Evolutionary conservation across 2,113 vertebrate genomes (phyloP), one percentile per base, ranked within the genome.

Genomic region (Kryptolebias marmoratus): DNA sequence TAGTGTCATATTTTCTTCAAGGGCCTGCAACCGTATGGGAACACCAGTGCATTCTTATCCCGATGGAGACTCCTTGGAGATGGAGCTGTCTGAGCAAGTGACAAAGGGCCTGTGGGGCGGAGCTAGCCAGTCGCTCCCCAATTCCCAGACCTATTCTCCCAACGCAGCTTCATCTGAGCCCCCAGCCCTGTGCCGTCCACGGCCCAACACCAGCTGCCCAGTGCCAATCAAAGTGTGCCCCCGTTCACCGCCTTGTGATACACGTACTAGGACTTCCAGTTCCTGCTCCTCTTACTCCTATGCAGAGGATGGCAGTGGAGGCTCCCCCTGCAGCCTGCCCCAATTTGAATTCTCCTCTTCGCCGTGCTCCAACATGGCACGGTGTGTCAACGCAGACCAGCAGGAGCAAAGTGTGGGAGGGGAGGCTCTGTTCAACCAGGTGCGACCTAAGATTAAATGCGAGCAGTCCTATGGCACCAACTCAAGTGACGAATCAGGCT

Each of bases 191-290:
- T 96, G 96, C 91, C 96, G 96, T 88, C 94, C 96, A 82, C 93
- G 96, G 88, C 95, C 96, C 36, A 98, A 97, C 92, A 97, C 97
- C 94, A 99, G 97, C 96, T 99, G 98, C 91, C 98, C 97, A 22
- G 97, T 99, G 95, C 98, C 98, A 94, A 99, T 99, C 91, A 99
- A 98, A 94, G 96, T 99, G 81, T 99, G 96, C 92, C 96, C 97
- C 31, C 97, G 98, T 79, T 99, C 98, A 1, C 96, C 98, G 22
- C 96, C 97, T 8, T 93, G 96, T 76, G 98, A 99, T 93, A 96
- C 97, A 50, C 96, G 97, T 83, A 99, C 98, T 73, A 94, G 97
- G 83, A 99, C 98, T 72, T 99, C 98, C 87, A 98, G 97, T 90
- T 99, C 98, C 0, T 99, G 98, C 80, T 99, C 98, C 58, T 99